Evolutionary conservation across 2,888 invertebrate species (phyloP).

Genomic region (Tortricodes alternella): DNA sequence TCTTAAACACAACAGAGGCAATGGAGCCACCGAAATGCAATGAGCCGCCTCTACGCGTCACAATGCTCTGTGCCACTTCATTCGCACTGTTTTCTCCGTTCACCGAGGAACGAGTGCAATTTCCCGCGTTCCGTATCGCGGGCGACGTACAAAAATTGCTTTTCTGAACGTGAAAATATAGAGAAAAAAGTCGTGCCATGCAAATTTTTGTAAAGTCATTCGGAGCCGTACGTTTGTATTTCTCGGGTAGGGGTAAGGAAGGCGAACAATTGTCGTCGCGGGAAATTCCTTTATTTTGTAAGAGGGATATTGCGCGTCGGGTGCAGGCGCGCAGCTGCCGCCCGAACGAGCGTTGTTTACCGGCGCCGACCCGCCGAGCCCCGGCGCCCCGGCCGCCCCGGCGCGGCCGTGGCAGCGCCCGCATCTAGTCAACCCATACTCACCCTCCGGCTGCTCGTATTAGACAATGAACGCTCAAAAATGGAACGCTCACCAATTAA

Average conservation of each 20-base stretch:
- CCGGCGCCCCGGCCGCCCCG: constrained; percentile 12
- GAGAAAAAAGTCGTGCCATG: constrained; percentile 69
- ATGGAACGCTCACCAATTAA: background rate
- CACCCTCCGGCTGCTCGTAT: too few relatives aligned
- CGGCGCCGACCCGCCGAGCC: constrained; percentile 42
- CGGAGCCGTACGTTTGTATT: constrained; percentile 81
- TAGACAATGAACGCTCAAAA: constrained; percentile 49
- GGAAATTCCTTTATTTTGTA: constrained; percentile 78
- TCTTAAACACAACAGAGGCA: constrained; percentile 58
- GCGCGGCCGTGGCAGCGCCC: constrained; percentile 52
- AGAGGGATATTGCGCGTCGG: constrained; percentile 81
- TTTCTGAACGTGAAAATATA: constrained; percentile 77
- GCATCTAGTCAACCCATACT: constrained; percentile 54
- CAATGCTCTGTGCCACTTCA: constrained; percentile 67
- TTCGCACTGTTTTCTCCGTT: constrained; percentile 66
- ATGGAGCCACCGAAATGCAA: constrained; percentile 68
- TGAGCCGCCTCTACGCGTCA: constrained; percentile 60
- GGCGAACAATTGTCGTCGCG: constrained; percentile 78
- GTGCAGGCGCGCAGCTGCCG: constrained; percentile 71
- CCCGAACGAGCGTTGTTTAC: constrained; percentile 67
- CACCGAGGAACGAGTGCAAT: constrained; percentile 73
- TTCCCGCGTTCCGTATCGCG: constrained; percentile 76
- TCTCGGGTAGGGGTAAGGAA: constrained; percentile 72
- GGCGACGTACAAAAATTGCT: constrained; percentile 81
- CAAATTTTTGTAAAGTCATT: constrained; percentile 82